These are phyloP conservation scores for Sepioteuthis lessoniana DNA, from an alignment of 2,888 invertebrate species.

Conservation along the genomic window DNA sequence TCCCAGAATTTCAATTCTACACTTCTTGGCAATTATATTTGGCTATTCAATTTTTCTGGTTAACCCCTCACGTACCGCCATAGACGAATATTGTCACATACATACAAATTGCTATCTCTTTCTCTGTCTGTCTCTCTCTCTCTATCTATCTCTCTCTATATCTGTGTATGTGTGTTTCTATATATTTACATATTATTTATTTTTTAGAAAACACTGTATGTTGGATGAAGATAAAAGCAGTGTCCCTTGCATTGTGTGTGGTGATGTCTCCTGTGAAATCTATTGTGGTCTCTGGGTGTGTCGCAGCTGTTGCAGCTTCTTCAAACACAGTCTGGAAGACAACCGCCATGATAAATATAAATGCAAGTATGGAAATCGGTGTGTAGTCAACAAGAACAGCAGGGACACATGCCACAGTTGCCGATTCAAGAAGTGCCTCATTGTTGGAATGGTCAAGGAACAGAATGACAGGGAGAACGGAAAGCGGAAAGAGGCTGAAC, in stretches of 20 bases:
- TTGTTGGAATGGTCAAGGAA: conserved; percentile 42
- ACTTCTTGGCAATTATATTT: too few relatives aligned
- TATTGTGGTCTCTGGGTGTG: conserved; percentile 40
- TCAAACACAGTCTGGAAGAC: not conserved
- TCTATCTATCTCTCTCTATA: too few relatives aligned
- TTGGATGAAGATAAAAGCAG: not conserved
- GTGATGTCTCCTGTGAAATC: conserved; percentile 38
- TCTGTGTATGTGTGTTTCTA: too few relatives aligned
- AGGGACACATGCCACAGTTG: not conserved
- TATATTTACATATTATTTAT: not conserved
- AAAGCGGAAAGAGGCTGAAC: not conserved
- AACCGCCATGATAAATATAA: not conserved
- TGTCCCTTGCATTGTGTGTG: conserved; percentile 4
- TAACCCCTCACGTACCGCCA: too few relatives aligned
- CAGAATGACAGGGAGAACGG: not conserved
- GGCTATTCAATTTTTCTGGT: too few relatives aligned
- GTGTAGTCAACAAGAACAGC: conserved; percentile 20
- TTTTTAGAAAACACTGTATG: not conserved
- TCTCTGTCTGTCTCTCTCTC: too few relatives aligned
- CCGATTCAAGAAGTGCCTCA: conserved; percentile 40
- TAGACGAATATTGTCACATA: too few relatives aligned
- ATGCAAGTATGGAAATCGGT: not conserved
- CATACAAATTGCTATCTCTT: too few relatives aligned
- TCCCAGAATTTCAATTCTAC: too few relatives aligned
- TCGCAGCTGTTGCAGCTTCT: not conserved